Conservation (phyloP, 2,113 vertebrate genomes). For the Ursus arctos region DNA sequence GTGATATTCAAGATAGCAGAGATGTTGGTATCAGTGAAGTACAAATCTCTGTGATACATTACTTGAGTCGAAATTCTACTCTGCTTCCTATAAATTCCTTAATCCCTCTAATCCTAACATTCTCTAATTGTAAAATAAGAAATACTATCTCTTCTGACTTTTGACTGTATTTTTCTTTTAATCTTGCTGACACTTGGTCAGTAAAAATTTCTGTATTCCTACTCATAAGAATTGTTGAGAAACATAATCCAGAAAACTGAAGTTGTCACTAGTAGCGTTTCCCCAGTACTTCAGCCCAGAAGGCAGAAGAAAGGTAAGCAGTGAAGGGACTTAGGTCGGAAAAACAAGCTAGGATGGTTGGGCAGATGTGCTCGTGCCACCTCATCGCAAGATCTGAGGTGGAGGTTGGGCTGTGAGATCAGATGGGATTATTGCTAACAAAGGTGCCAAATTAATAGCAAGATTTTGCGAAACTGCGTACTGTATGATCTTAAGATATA, state of each 20-base stretch:
- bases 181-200: not conserved
- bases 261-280: not conserved
- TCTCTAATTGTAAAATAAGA: not conserved
- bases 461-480: not conserved
- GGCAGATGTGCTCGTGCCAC: not conserved
- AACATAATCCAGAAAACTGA: not conserved
- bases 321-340: not conserved
- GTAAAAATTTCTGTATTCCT: not conserved
- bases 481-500: not conserved
- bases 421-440: not conserved
- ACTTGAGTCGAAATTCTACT: conserved; percentile 44
- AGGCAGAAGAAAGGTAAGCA: not conserved
- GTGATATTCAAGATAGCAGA: not conserved
- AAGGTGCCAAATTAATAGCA: not conserved
- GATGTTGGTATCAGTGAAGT: not conserved
- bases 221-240: not conserved
- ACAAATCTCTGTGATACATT: not conserved
- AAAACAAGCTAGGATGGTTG: not conserved
- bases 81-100: not conserved
- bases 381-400: not conserved
- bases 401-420: not conserved
- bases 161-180: not conserved
- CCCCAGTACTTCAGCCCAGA: not conserved
- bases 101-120: not conserved
- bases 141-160: not conserved